Base-by-base conservation (phyloP, 2,888 invertebrate genomes). In the Cantharis rufa region DNA sequence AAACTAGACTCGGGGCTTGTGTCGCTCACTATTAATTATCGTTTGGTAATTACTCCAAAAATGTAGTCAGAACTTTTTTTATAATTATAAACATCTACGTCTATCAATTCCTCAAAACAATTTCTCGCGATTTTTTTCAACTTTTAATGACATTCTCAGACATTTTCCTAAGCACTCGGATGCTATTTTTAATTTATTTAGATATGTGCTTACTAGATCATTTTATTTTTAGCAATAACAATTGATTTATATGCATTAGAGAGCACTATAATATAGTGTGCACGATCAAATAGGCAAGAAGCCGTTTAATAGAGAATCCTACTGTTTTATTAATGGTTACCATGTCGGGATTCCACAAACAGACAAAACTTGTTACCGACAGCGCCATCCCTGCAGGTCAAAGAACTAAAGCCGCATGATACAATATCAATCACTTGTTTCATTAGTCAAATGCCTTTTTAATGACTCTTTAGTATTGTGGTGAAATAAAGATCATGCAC, bases 241-340 rank as follows among this genome's bases (percentile, higher is more conserved):
- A 84, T 83, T 85, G 85, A 85, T 85, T 84, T 84, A 85, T 85
- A 84, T 82, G 81, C 81, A 78, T 81, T 80, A 80, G 80, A 83
- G 83, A 81, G 81, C 81, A 81, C 82, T 73, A 80, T 84, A 85
- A 84, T 85, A 82, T 83, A 83, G 82, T 81, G 82, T 84, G 82
- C 85, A 85, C 84, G 84, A 85, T 84, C 83, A 82, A 84, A 84
- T 84, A 82, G 83, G 81, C 81, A 85, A 85, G 85, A 82, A 85
- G 85, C 84, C 83, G 83, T 84, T 84, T 82, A 84, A 84, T 84
- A 82, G 79, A 83, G 85, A 85, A 83, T 85, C 86, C 86, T 82
- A 86, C 86, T 86, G 87, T 85, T 86, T 86, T 86, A 87, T 87
- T 86, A 86, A 87, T 86, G 86, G 84, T 84, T 83, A 81, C 83